Base-by-base conservation (phyloP, 2,113 vertebrate genomes). In the Tetrax tetrax region DNA sequence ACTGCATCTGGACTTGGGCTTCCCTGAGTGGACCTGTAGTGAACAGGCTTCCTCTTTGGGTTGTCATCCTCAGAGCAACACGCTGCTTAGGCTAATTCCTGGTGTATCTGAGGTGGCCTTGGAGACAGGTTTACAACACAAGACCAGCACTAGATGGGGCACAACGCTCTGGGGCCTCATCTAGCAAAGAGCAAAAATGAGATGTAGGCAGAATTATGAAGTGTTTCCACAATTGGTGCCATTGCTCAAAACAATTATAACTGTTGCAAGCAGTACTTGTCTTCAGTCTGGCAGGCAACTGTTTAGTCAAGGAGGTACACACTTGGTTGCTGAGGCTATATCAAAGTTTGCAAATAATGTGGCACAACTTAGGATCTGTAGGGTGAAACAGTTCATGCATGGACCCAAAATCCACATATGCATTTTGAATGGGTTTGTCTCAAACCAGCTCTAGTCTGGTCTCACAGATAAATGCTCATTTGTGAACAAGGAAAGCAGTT, bases 291-390 rank as follows among this genome's bases (percentile, higher is more conserved):
- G n/a, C 37, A 70, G 41, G 38, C 45, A 87, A 3, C n/a, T 60
- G 6, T 56, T 72, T 57, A 64, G 53, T 41, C 75, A 63, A 12
- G 19, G 28, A 76, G 43, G 66, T 37, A 27, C 12, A 35, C 0
- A 0, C 9, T 61, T 69, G 33, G 23, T 31, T 14, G 0, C 70
- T 12, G 18, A 72, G 33, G 35, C 8, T 71, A 0, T 61, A 47
- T 6, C 22, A 47, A 47, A 22, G 14, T 38, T 38, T 0, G 0
- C 23, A 93, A 59, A 70, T 33, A 81, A 37, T 1, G 12, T 29
- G 37, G 33, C 23, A 65, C 14, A 56, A 38, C 76, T 69, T 76
- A 72, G 31, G 19, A 41, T 50, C 50, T 77, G 14, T 68, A 37
- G 37, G 11, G 28, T 82, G 56, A 84, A 91, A 87, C 5, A 47